phyloP scores from a whole-genome alignment of 1,140 invertebrate genomes.

The Archivesica marissinica region DNA sequence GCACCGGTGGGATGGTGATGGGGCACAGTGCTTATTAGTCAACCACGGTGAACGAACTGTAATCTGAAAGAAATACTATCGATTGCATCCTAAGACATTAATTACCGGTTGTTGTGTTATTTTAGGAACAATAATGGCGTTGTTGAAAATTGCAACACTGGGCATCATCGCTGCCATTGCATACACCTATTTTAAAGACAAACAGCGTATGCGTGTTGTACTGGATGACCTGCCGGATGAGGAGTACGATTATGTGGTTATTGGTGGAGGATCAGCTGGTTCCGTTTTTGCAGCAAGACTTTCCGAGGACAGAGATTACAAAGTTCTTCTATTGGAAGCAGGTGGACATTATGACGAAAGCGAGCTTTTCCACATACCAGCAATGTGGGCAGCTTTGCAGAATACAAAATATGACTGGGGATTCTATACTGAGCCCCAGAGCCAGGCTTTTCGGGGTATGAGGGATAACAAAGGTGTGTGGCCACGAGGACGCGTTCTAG shows the following conservation, averaged over 20 bases:
- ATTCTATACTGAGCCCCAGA: constrained; percentile 95
- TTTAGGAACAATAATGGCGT: no score
- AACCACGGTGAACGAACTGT: no score
- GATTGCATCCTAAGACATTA: no score
- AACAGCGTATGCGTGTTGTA: no score
- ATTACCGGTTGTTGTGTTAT: no score
- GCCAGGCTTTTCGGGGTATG: constrained; percentile 92
- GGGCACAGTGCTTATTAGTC: no score
- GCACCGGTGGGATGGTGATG: no score
- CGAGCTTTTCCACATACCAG: constrained; percentile 86
- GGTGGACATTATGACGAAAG: constrained; percentile 96
- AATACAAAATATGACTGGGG: constrained; percentile 91
- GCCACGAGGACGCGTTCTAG: constrained; percentile 81
- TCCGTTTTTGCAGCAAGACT: constrained; percentile 96
- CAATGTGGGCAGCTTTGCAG: constrained; percentile 18
- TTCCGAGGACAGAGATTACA: constrained; percentile 89
- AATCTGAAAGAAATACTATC: no score
- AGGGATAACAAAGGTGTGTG: constrained; percentile 84
- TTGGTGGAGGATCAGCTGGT: constrained; percentile 97
- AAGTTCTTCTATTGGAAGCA: constrained; percentile 93
- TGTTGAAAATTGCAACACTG: no score
- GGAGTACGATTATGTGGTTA: constrained; percentile 20
- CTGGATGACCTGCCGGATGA: background rate
- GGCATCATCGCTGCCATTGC: no score
- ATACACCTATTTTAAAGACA: no score